Evolutionary conservation across 2,888 invertebrate genomes (phyloP).

Genomic region (Pteria penguin): DNA sequence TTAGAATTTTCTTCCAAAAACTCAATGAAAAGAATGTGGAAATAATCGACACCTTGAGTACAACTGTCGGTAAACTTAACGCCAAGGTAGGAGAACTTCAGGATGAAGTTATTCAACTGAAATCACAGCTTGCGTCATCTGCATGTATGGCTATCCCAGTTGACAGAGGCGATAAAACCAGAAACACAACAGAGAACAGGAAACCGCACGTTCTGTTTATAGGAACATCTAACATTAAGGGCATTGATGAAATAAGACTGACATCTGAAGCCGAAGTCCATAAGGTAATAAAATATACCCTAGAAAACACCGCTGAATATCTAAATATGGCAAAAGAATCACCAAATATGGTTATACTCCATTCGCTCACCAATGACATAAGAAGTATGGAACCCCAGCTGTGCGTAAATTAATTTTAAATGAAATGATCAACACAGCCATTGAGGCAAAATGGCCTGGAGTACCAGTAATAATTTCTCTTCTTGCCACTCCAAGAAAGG

Average conservation of each 20-base stretch:
- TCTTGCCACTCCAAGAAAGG: conserved; percentile 2
- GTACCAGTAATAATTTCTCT: neutral
- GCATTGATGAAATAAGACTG: conserved; percentile 10
- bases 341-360: conserved; percentile 11
- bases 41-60: neutral
- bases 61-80: neutral
- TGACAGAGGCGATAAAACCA: neutral
- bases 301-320: neutral
- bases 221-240: conserved; percentile 13
- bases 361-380: conserved; percentile 15
- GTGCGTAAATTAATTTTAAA: conserved; percentile 4
- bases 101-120: neutral
- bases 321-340: neutral
- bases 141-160: too few species aligned
- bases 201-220: neutral
- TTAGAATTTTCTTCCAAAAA: neutral
- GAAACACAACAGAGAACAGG: neutral
- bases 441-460: neutral
- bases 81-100: neutral
- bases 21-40: neutral
- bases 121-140: neutral
- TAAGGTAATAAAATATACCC: conserved; percentile 15
- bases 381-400: neutral
- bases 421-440: neutral
- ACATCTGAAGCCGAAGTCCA: neutral